Evolutionary conservation across 2,888 invertebrate species (phyloP), one percentile per base, ranked within the genome.

Genomic region (Terebella lapidaria): DNA sequence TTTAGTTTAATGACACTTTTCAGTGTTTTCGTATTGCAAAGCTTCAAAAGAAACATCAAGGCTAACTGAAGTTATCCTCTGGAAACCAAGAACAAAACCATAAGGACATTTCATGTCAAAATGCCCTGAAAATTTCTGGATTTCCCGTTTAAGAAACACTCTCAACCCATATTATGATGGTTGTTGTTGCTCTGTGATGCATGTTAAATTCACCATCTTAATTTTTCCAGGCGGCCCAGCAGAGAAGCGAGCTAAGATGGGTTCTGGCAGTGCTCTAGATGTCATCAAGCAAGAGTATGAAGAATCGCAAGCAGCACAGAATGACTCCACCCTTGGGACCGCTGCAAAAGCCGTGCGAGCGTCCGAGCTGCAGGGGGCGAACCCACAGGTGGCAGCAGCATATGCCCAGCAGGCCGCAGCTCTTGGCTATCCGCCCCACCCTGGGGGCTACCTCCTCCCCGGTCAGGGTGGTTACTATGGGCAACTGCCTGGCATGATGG

Each of bases 221-320:
- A n/a, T n/a, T n/a, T n/a, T n/a, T n/a, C n/a, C n/a, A 71, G 56
- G 71, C 72, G 20, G 57, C 70, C 51, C 66, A 67, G 27, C 53
- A 5, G 28, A 25, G 5, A 53, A 53, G 29, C 26, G 22, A 10
- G 27, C 10, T 15, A 53, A 53, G 53, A 28, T 28, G 28, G 53
- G 28, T 54, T 63, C 67, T 15, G 62, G 65, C 25, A 74, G 74
- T 64, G 77, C 74, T 29, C 70, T 77, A 20, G 77, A 76, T 58
- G 71, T 75, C 57, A 71, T 77, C 20, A 76, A 77, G 60, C 75
- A 75, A 61, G 74, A 77, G 61, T 76, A 76, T 62, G 72, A 63
- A 1, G 63, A 63, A 27, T 3, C 46, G n/a, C 54, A 59, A n/a
- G 49, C 45, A 15, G 27, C 4, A 22, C 53, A 53, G 53, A 15